phyloP scores from a whole-genome alignment of 2,113 vertebrate species.

The Thamnaconus septentrionalis region DNA sequence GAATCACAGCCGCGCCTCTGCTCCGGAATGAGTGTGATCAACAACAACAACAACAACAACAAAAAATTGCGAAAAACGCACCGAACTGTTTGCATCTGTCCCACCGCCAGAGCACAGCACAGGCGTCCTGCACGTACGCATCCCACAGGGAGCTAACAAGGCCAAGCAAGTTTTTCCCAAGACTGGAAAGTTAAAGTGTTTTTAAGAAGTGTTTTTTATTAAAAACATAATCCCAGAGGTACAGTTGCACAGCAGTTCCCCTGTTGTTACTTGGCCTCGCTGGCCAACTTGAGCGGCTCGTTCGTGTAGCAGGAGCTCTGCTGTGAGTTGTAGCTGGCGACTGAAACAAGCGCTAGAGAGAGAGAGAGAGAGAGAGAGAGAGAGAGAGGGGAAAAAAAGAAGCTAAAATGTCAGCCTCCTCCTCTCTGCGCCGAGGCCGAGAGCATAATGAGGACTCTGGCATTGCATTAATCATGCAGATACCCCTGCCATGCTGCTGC shows the following conservation, averaged over 20 bases:
- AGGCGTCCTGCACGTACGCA: constrained; percentile 39
- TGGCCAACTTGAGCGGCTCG: neutral
- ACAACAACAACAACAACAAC: constrained; percentile 21
- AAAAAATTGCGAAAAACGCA: neutral
- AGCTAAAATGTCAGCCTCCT: constrained; percentile 10
- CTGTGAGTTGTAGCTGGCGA: constrained; percentile 7
- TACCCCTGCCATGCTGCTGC: constrained; percentile 30
- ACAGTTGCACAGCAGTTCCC: neutral
- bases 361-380: no score
- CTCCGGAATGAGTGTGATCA: constrained; percentile 36
- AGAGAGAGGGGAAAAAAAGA: neutral
- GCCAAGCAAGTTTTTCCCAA: neutral
- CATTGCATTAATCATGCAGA: constrained; percentile 43
- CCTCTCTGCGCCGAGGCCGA: constrained; percentile 13
- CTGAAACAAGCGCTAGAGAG: neutral
- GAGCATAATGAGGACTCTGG: constrained; percentile 11
- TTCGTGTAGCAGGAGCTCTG: neutral
- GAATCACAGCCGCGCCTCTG: neutral
- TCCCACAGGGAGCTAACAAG: constrained; percentile 41
- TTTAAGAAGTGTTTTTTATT: neutral
- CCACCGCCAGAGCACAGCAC: constrained; percentile 36
- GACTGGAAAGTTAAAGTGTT: no score
- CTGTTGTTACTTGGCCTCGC: constrained; percentile 1
- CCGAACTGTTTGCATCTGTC: constrained; percentile 33
- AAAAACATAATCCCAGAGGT: neutral